These are phyloP conservation scores for Megamerina dolium DNA, from an alignment of 2,888 invertebrate genomes.

Conservation along the genomic window DNA sequence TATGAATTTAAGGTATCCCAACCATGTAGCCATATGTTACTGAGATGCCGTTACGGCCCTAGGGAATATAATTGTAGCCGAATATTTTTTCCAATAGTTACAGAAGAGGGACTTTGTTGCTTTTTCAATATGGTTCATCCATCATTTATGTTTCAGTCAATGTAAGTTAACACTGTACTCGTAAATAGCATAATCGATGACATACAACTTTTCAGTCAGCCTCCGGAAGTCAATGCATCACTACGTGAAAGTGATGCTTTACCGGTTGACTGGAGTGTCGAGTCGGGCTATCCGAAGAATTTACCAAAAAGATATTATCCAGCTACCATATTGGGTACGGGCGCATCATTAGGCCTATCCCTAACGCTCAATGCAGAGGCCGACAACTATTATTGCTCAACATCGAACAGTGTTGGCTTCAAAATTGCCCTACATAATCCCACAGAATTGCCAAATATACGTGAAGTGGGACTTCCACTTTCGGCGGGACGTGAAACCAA, in stretches of 20 bases:
- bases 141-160: background rate
- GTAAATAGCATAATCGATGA: too few relatives aligned
- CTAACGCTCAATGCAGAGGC: slow-evolving; percentile 62
- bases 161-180: too few relatives aligned
- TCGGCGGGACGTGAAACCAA: slow-evolving; percentile 25
- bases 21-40: slow-evolving; percentile 64
- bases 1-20: slow-evolving; percentile 60
- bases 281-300: slow-evolving; percentile 58
- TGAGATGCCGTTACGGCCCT: slow-evolving; percentile 62
- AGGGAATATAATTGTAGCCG: slow-evolving; percentile 57
- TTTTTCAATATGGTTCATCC: slow-evolving; percentile 69
- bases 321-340: slow-evolving; percentile 50
- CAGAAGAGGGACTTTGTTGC: slow-evolving; percentile 77
- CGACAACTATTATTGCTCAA: slow-evolving; percentile 69
- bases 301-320: slow-evolving; percentile 56
- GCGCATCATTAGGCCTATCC: slow-evolving; percentile 62
- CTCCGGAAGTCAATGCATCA: too few relatives aligned
- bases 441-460: slow-evolving; percentile 20
- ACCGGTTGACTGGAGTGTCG: slow-evolving; percentile 63
- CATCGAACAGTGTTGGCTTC: slow-evolving; percentile 54
- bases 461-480: slow-evolving; percentile 22
- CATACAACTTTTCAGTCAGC: too few relatives aligned
- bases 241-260: slow-evolving; percentile 12
- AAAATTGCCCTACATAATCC: slow-evolving; percentile 25
- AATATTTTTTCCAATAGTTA: slow-evolving; percentile 65